Conservation (phyloP, 2,888 invertebrate species). For the Oscheius onirici region DNA sequence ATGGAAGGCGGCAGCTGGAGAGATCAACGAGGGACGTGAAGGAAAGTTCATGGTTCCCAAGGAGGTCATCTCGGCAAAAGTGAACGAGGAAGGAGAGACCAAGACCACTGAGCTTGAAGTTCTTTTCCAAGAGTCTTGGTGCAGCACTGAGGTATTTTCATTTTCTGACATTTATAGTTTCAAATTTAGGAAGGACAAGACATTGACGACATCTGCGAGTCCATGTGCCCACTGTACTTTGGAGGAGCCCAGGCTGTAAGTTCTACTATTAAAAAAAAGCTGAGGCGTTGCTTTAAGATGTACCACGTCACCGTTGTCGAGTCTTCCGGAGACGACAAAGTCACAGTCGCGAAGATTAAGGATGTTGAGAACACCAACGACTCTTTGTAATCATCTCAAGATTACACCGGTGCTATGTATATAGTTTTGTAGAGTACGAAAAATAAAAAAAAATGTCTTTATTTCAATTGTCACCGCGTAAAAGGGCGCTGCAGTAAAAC, state of each 20-base stretch:
- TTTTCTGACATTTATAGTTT: background rate
- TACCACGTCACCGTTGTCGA: constrained; percentile 26
- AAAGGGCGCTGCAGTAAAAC: background rate
- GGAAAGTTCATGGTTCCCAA: constrained; percentile 49
- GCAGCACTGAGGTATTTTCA: constrained; percentile 31
- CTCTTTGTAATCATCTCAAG: background rate
- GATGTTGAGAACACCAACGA: constrained; percentile 22
- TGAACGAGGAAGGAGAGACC: constrained; percentile 33
- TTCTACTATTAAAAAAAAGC: background rate
- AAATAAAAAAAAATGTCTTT: too few species aligned
- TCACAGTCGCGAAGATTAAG: constrained; percentile 23
- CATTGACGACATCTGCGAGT: constrained; percentile 57
- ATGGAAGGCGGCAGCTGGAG: constrained; percentile 53
- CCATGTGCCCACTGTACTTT: constrained; percentile 53
- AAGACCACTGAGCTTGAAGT: constrained; percentile 40
- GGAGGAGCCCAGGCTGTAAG: constrained; percentile 48
- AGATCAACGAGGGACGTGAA: constrained; percentile 42
- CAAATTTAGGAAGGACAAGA: constrained; percentile 43
- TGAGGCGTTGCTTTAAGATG: constrained; percentile 10
- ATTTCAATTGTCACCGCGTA: background rate
- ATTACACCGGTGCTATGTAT: background rate
- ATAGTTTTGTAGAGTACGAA: background rate
- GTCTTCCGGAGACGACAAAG: background rate
- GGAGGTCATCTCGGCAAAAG: constrained; percentile 31
- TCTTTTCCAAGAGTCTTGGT: constrained; percentile 53